Evolutionary conservation across 2,888 invertebrate species (phyloP).

Genomic region (Meliscaeva auricollis): DNA sequence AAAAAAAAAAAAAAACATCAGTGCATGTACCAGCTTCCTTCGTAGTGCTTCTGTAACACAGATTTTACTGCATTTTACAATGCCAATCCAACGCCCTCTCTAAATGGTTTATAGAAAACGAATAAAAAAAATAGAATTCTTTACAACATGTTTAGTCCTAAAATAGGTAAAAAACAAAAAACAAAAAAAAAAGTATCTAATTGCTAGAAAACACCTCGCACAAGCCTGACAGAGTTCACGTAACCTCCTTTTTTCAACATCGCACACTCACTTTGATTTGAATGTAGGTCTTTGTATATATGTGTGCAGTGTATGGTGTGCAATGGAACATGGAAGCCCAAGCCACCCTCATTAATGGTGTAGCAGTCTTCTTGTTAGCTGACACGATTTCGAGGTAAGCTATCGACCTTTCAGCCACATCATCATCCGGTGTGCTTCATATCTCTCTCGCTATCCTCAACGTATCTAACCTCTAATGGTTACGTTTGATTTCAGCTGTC

Average conservation of each 20-base stretch:
- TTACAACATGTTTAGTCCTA: constrained; percentile 38
- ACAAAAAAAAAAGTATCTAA: constrained; percentile 56
- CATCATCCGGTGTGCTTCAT: constrained; percentile 27
- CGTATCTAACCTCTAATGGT: constrained; percentile 39
- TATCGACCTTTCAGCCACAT: constrained; percentile 57
- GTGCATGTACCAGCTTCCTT: not conserved
- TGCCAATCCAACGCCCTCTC: constrained; percentile 45
- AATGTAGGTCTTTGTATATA: constrained; percentile 51
- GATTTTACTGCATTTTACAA: constrained; percentile 39
- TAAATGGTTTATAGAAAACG: constrained; percentile 15
- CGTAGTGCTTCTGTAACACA: constrained; percentile 30
- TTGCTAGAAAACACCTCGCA: constrained; percentile 58
- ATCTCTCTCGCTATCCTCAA: constrained; percentile 7
- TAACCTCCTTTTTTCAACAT: constrained; percentile 38
- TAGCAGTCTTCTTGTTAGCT: constrained; percentile 55
- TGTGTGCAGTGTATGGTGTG: not conserved
- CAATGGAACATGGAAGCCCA: not conserved
- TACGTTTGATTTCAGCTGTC: constrained; percentile 51
- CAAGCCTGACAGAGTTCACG: constrained; percentile 47
- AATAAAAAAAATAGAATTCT: not conserved
- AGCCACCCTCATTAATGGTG: constrained; percentile 32
- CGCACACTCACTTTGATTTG: constrained; percentile 2
- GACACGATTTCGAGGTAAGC: constrained; percentile 68
- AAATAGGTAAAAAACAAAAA: constrained; percentile 41
- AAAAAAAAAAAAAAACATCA: not conserved